phyloP scores from a whole-genome alignment of 1,140 invertebrate species.

The Zaprionus ornatus region DNA sequence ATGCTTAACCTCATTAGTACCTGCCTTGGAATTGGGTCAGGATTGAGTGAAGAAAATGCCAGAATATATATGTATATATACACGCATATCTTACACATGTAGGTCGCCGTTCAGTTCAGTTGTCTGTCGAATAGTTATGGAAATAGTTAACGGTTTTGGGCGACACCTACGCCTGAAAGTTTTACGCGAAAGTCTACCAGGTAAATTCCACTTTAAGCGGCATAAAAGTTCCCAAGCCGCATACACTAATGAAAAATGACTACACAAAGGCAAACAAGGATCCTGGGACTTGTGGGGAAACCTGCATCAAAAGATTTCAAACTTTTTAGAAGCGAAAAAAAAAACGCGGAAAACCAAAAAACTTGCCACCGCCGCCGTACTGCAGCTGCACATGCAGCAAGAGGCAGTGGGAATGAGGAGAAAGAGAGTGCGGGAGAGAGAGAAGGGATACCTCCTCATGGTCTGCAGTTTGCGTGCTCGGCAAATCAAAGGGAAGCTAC shows the following conservation, averaged over 20 bases:
- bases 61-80: not conserved
- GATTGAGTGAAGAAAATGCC: not conserved
- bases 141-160: not conserved
- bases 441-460: not conserved
- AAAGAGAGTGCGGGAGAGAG: not conserved
- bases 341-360: not conserved
- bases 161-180: not conserved
- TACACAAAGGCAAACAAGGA: slow-evolving; percentile 37
- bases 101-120: not conserved
- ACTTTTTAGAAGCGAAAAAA: slow-evolving; percentile 4
- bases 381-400: slow-evolving; percentile 19
- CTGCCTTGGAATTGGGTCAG: slow-evolving; percentile 20
- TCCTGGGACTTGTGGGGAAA: slow-evolving; percentile 9
- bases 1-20: slow-evolving; percentile 27
- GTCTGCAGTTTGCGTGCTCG: slow-evolving; percentile 58
- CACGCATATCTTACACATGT: not conserved
- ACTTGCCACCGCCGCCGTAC: slow-evolving; percentile 11
- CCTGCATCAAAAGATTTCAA: slow-evolving; percentile 64
- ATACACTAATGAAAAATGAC: slow-evolving; percentile 60
- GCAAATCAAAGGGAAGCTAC: slow-evolving; percentile 63
- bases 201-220: slow-evolving; percentile 24
- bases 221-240: not conserved
- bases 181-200: not conserved
- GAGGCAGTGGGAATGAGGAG: not conserved
- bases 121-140: not conserved